phyloP scores from a whole-genome alignment of 2,113 vertebrate genomes.

The Psilopsiagon aurifrons region DNA sequence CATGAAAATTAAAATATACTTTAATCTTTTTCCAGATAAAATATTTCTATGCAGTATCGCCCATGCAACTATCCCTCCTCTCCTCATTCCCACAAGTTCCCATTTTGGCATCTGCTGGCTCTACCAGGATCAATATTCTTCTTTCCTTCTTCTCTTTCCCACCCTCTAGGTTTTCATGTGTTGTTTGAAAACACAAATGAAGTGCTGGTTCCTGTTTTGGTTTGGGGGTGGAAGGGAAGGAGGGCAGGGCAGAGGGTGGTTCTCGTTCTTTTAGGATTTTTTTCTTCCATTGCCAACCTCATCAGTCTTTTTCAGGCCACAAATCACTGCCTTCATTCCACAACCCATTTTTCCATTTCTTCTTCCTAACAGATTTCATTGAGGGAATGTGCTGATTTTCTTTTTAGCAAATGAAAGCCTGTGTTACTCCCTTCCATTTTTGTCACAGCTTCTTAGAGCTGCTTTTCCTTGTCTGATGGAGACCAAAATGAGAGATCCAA shows the following conservation, averaged over 20 bases:
- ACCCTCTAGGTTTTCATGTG: neutral
- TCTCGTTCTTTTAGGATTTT: neutral
- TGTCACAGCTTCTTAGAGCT: neutral
- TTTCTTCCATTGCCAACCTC: neutral
- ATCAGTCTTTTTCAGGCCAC: neutral
- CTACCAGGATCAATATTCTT: neutral
- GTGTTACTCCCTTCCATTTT: neutral
- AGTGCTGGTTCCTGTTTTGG: neutral
- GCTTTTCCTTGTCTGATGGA: neutral
- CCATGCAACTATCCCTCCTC: neutral
- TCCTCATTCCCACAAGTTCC: neutral
- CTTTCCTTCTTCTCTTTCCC: neutral
- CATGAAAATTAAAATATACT: neutral
- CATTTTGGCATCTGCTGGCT: neutral
- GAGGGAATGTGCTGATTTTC: neutral
- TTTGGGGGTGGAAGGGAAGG: neutral
- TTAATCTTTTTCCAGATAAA: neutral
- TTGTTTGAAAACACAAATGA: neutral
- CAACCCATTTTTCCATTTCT: neutral
- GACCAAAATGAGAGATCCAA: neutral
- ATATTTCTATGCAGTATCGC: neutral
- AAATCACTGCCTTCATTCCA: conserved; percentile 13
- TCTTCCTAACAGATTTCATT: neutral
- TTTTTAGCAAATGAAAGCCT: neutral
- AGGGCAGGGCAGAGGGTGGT: neutral